A percentile compares a stretch with the other conserved stretches of the same genome.
These are phyloP conservation scores for Bombyx mori DNA, from an alignment of 1,140 invertebrate genomes.

Conservation along the genomic window DNA sequence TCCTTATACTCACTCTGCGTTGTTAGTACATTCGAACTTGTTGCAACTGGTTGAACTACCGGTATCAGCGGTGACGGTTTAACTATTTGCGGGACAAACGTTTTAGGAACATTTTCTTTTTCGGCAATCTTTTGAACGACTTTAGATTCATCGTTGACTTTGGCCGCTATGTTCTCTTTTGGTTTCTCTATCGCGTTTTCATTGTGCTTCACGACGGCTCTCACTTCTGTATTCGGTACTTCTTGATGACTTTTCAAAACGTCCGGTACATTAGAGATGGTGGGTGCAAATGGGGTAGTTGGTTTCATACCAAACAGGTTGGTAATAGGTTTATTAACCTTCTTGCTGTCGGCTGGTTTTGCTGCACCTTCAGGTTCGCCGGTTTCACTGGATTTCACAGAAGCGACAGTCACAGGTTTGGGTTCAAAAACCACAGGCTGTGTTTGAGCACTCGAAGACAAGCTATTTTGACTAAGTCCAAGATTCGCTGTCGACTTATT, in stretches of 20 bases:
- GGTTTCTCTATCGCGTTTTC: conserved; percentile 21
- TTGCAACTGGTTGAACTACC: conserved; percentile 1
- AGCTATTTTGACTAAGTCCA: conserved; percentile 22
- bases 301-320: conserved; percentile 31
- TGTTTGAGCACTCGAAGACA: conserved; percentile 26
- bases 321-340: conserved; percentile 28
- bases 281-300: conserved; percentile 4
- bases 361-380: conserved; percentile 31
- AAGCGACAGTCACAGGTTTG: conserved; percentile 12
- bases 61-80: conserved; percentile 9
- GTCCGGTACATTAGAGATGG: conserved; percentile 35
- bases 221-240: conserved; percentile 23
- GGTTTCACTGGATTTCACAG: conserved; percentile 35
- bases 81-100: conserved; percentile 20
- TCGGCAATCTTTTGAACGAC: conserved; percentile 19
- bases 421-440: conserved; percentile 15
- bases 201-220: conserved; percentile 11
- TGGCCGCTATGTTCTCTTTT: conserved; percentile 32
- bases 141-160: conserved; percentile 16
- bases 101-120: conserved; percentile 26
- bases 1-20: not conserved
- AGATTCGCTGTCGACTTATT: conserved; percentile 24
- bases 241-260: conserved; percentile 29
- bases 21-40: not conserved
- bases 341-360: conserved; percentile 24